Evolutionary conservation across 1,140 invertebrate genomes (phyloP), one percentile per base, ranked within the genome.

Genomic region (Seison nebaliae): DNA sequence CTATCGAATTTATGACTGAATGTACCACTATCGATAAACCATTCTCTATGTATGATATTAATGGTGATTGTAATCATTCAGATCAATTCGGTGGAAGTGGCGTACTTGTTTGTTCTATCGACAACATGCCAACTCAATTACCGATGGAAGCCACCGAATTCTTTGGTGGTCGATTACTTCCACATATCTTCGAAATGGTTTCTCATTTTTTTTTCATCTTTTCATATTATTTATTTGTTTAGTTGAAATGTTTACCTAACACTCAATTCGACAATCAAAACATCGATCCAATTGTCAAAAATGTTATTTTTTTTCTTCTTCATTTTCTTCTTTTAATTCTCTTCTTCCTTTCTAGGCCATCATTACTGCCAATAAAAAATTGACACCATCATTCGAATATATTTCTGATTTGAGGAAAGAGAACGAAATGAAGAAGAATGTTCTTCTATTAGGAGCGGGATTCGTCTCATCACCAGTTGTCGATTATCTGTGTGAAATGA

Each of bases 1-100:
- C 83, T 15, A 93, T 96, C 39, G 88, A 98, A 61, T 96, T 98
- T 50, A 94, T 98, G 86, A 84, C 86, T 49, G 86, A 96, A 51
- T 96, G 86, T 49, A 98, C 91, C 0, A 96, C 86, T 0, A 98
- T 98, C 35, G 88, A 98, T 51, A 88, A 78, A 11, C 88, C 88
- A 0, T 98, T 96, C 57, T 91, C 79, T 55, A 65, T 98, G 1
- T 98, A 98, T 52, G 86, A 98, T 59, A 86, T 88, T 3, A 81
- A 98, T 86, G 74, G 67, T 74, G 49, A 40, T 23, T 34, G 31
- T 17, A 34, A 33, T 14, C 26, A 28, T n/a, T 6, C 22, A 23
- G 38, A 40, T 9, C 33, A 32, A 16, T 24, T 45, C 21, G 24
- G 28, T 23, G 38, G 38, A n/a, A 34, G 28, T 0, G 91, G 91